These are phyloP conservation scores for Boleophthalmus pectinirostris DNA, from an alignment of 2,113 vertebrate genomes.

Conservation along the genomic window DNA sequence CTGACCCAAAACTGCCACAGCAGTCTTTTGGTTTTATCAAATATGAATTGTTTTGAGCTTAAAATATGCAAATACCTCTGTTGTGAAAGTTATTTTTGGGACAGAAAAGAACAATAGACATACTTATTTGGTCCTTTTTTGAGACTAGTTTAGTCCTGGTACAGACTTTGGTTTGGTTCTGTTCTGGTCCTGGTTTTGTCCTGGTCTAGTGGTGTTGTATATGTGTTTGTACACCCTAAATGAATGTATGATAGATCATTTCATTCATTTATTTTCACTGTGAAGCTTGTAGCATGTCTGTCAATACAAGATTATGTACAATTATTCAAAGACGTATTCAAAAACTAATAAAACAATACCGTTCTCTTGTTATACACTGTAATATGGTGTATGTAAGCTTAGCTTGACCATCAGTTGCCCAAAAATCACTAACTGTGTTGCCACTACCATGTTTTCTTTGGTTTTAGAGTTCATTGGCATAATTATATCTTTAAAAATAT, in stretches of 20 bases:
- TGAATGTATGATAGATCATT: background rate
- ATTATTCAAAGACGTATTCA: no score
- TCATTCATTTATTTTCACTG: background rate
- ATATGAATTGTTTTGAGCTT: background rate
- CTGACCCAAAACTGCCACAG: slow-evolving; percentile 71
- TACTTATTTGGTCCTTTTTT: no score
- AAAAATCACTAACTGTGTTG: background rate
- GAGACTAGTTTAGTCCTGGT: no score
- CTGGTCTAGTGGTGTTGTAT: no score
- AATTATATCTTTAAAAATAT: background rate
- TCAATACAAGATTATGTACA: background rate
- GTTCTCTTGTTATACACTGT: background rate
- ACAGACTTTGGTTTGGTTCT: no score
- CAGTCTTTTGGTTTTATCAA: slow-evolving; percentile 21
- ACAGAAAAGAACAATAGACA: background rate
- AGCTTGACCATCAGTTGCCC: background rate
- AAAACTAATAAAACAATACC: no score
- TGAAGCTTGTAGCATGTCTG: background rate
- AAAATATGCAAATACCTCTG: slow-evolving; percentile 10
- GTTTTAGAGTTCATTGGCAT: background rate
- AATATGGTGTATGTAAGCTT: background rate
- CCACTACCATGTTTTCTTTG: background rate
- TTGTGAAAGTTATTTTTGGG: background rate
- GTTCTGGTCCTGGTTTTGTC: no score
- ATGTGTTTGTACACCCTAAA: no score